Evolutionary conservation across 2,113 vertebrate species (phyloP).

Genomic region (Notothenia rossii): DNA sequence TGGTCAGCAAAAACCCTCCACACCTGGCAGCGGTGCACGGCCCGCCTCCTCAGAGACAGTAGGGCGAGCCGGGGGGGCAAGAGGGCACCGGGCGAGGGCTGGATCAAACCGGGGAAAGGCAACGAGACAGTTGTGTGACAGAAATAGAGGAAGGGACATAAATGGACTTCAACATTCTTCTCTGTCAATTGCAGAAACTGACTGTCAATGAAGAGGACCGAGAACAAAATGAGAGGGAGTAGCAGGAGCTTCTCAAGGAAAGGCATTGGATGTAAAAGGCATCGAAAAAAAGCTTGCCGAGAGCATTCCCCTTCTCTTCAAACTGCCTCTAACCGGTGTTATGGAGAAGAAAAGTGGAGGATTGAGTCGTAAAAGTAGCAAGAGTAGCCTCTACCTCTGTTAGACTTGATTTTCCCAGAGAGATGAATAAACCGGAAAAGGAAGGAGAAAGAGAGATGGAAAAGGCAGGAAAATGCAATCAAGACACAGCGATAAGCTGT

Average conservation of each 20-base stretch:
- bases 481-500: conserved; percentile 49
- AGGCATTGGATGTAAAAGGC: conserved; percentile 57
- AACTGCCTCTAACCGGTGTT: conserved; percentile 21
- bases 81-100: conserved; percentile 87
- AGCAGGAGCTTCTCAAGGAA: conserved; percentile 45
- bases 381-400: conserved; percentile 63
- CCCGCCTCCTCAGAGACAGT: conserved; percentile 90
- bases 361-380: conserved; percentile 38
- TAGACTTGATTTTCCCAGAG: conserved; percentile 38
- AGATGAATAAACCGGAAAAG: conserved; percentile 32
- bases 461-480: conserved; percentile 43
- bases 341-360: conserved; percentile 39
- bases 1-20: conserved; percentile 99
- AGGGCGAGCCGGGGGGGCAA: conserved; percentile 88
- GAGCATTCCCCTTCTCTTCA: conserved; percentile 14
- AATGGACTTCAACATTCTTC: conserved; percentile 32
- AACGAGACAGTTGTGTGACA: conserved; percentile 95
- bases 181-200: conserved; percentile 32
- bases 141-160: conserved; percentile 50
- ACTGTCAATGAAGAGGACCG: conserved; percentile 19
- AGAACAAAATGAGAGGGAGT: conserved; percentile 3
- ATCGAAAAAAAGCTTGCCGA: conserved; percentile 26
- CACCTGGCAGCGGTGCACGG: conserved; percentile 96
- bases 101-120: conserved; percentile 94
- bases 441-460: conserved; percentile 44